A percentile compares a stretch with the other conserved stretches of the same genome.
Evolutionary conservation across 1,140 invertebrate genomes (phyloP).

Genomic region (Eueides isabella): DNA sequence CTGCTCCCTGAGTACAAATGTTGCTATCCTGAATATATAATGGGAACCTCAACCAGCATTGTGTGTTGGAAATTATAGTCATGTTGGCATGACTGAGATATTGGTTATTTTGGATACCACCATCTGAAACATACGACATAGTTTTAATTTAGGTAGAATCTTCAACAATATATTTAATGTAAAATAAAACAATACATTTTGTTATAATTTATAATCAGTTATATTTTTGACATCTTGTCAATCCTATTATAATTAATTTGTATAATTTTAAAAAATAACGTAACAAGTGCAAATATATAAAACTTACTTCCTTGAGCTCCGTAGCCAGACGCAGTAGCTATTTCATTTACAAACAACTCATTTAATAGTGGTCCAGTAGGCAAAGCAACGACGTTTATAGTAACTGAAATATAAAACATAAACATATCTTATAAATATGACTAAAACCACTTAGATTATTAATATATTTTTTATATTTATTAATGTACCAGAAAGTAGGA

Average conservation of each 20-base stretch:
- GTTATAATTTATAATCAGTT: too few species aligned
- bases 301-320: constrained; percentile 21
- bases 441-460: too few species aligned
- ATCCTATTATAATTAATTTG: too few species aligned
- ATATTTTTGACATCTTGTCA: too few species aligned
- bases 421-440: too few species aligned
- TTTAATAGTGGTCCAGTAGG: constrained; percentile 41
- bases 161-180: too few species aligned
- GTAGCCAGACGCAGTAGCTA: constrained; percentile 52
- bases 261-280: too few species aligned
- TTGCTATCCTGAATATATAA: constrained; percentile 36
- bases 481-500: constrained; percentile 57
- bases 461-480: not conserved
- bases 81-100: constrained; percentile 44
- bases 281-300: too few species aligned
- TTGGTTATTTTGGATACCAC: constrained; percentile 31
- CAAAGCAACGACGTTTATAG: constrained; percentile 44
- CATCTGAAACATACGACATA: constrained; percentile 32
- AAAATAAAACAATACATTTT: too few species aligned
- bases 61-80: constrained; percentile 43
- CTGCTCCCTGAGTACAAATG: constrained; percentile 48
- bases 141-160: too few species aligned
- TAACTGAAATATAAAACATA: constrained; percentile 38
- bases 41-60: constrained; percentile 39
- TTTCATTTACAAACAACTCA: constrained; percentile 38